Evolutionary conservation across 1,140 invertebrate genomes (phyloP).

Genomic region (Drosophila willistoni): DNA sequence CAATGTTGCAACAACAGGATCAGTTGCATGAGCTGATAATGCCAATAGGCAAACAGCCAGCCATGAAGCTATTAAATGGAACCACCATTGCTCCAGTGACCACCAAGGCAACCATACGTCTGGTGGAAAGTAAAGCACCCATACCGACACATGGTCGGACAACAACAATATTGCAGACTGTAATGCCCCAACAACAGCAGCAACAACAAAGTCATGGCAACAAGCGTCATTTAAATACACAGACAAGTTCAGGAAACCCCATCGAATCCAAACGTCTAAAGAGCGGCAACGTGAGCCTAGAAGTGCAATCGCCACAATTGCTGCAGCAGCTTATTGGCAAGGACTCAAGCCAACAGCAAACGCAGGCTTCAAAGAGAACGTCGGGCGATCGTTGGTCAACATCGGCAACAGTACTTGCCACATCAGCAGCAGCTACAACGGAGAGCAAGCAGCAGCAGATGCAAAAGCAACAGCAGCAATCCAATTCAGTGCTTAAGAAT

Average conservation of each 20-base stretch:
- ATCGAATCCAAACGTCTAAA: constrained; percentile 75
- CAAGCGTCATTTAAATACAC: constrained; percentile 68
- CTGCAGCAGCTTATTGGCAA: constrained; percentile 71
- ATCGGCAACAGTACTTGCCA: constrained; percentile 26
- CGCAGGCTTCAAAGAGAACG: constrained; percentile 48
- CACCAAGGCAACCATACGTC: constrained; percentile 64
- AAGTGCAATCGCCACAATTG: constrained; percentile 66
- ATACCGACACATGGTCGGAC: constrained; percentile 27
- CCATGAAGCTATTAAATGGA: constrained; percentile 64
- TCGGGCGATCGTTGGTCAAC: constrained; percentile 57
- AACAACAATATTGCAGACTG: constrained; percentile 44
- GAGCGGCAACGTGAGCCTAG: constrained; percentile 53
- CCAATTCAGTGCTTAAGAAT: constrained; percentile 91
- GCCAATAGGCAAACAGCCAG: constrained; percentile 45
- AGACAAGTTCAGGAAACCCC: constrained; percentile 39
- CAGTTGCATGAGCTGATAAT: constrained; percentile 51
- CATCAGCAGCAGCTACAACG: constrained; percentile 38
- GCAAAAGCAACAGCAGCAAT: constrained; percentile 65
- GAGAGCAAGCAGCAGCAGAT: constrained; percentile 61
- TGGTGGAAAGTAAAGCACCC: constrained; percentile 58
- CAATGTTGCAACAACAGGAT: constrained; percentile 50
- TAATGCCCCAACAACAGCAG: constrained; percentile 44
- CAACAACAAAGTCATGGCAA: constrained; percentile 64
- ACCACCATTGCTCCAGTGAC: constrained; percentile 47
- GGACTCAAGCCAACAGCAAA: constrained; percentile 43